These are phyloP conservation scores for Sisor rabdophorus DNA, from an alignment of 2,113 vertebrate species.

Conservation along the genomic window DNA sequence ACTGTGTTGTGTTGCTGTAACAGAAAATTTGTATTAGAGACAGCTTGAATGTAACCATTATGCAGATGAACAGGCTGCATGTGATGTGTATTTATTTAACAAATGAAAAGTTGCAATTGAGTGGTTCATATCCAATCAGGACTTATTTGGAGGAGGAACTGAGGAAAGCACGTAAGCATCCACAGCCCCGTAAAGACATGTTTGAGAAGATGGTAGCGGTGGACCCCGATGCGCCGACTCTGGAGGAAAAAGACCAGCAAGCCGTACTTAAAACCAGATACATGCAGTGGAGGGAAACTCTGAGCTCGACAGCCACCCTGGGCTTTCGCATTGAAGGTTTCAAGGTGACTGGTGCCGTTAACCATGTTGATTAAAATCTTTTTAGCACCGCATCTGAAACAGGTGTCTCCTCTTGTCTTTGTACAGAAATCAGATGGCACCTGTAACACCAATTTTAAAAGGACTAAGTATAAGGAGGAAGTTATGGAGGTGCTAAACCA, in stretches of 20 bases:
- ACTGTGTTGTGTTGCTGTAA: neutral
- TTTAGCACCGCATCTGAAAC: neutral
- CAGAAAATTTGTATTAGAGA: neutral
- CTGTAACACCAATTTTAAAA: slow-evolving; percentile 83
- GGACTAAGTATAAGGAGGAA: slow-evolving; percentile 74
- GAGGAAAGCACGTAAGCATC: slow-evolving; percentile 69
- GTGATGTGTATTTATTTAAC: neutral
- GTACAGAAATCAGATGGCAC: slow-evolving; percentile 74
- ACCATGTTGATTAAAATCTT: neutral
- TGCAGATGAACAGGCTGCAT: too few species aligned
- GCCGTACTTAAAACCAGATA: slow-evolving; percentile 80
- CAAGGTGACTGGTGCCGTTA: slow-evolving; percentile 56
- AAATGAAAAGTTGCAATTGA: neutral
- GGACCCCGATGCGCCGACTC: slow-evolving; percentile 74
- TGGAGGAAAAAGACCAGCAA: slow-evolving; percentile 69
- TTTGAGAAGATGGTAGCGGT: slow-evolving; percentile 84
- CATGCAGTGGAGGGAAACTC: slow-evolving; percentile 84
- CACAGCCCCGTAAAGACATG: slow-evolving; percentile 78
- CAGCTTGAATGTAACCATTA: neutral
- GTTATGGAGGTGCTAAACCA: slow-evolving; percentile 70
- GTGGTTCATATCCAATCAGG: slow-evolving; percentile 51
- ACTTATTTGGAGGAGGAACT: slow-evolving; percentile 82
- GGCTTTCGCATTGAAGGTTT: slow-evolving; percentile 86
- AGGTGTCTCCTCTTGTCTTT: neutral
- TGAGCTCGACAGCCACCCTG: slow-evolving; percentile 79